Percentiles rank a stretch among this genome's conserved stretches.
Evolutionary conservation across 2,888 invertebrate species (phyloP).

Genomic region (Byasa hedistus): DNA sequence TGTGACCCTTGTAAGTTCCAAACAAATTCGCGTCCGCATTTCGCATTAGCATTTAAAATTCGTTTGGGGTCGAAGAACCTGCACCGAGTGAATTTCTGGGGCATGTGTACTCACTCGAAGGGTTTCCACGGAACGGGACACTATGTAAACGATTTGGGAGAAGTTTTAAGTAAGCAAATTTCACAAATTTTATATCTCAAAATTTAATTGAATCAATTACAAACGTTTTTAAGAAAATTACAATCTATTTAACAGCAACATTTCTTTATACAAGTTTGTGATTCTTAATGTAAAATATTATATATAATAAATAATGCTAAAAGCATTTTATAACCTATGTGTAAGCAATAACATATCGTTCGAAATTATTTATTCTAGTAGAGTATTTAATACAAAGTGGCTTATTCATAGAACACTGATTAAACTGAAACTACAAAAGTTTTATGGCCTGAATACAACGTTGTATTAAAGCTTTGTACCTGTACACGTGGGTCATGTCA

Average conservation of each 20-base stretch:
- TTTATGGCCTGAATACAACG: conserved; percentile 16
- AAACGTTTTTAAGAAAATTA: neutral
- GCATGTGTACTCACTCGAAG: conserved; percentile 23
- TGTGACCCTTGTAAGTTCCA: conserved; percentile 40
- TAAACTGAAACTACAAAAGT: conserved; percentile 1
- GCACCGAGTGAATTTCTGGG: conserved; percentile 19
- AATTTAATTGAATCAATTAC: conserved; percentile 15
- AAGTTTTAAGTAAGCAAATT: conserved; percentile 8
- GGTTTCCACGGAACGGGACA: conserved; percentile 23
- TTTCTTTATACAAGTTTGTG: too few relatives aligned
- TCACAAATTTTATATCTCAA: conserved; percentile 3
- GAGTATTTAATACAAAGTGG: neutral
- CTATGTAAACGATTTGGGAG: conserved; percentile 20
- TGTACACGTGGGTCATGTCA: conserved; percentile 29
- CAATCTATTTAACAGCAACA: neutral
- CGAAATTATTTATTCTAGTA: neutral
- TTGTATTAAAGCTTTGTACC: conserved; percentile 14
- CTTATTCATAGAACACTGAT: neutral
- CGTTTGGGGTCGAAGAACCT: conserved; percentile 32
- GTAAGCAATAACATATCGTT: too few relatives aligned
- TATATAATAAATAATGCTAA: too few relatives aligned
- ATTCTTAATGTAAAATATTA: too few relatives aligned
- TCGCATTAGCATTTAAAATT: conserved; percentile 36
- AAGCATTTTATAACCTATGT: too few relatives aligned
- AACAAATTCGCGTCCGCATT: conserved; percentile 35